A percentile compares a stretch with the other conserved stretches of the same genome.
Evolutionary conservation across 2,888 invertebrate genomes (phyloP).

Genomic region (Zele albiditarsus): DNA sequence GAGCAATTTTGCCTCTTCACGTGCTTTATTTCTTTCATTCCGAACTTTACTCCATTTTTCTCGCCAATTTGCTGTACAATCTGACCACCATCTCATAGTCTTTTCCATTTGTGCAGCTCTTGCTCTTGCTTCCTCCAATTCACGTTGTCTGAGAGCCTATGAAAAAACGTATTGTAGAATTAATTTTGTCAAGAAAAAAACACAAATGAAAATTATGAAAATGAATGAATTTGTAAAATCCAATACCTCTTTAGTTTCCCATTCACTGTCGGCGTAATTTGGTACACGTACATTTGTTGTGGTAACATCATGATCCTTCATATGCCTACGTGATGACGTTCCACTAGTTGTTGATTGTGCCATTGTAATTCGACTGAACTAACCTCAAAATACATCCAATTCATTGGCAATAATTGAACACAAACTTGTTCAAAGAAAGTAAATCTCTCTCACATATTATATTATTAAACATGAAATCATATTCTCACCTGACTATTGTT

Average conservation of each 20-base stretch:
- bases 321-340: conserved; percentile 78
- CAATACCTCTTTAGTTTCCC: conserved; percentile 84
- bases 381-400: background rate
- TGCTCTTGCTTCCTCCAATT: conserved; percentile 94
- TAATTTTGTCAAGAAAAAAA: background rate
- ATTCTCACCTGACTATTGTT: background rate
- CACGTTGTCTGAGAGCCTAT: conserved; percentile 81
- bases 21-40: conserved; percentile 92
- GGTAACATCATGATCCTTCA: conserved; percentile 78
- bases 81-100: conserved; percentile 99
- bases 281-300: conserved; percentile 75
- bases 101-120: conserved; percentile 99
- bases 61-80: conserved; percentile 97
- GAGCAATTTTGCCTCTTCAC: conserved; percentile 90
- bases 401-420: background rate
- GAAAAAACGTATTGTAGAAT: background rate
- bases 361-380: conserved; percentile 67
- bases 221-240: background rate
- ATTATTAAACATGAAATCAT: background rate
- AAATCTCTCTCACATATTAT: background rate
- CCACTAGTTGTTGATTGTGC: conserved; percentile 79
- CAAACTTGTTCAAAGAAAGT: background rate
- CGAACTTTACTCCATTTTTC: conserved; percentile 97
- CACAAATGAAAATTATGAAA: background rate
- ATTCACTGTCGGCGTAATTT: conserved; percentile 82